phyloP scores from a whole-genome alignment of 1,140 invertebrate species.

The Drosophila simulans region DNA sequence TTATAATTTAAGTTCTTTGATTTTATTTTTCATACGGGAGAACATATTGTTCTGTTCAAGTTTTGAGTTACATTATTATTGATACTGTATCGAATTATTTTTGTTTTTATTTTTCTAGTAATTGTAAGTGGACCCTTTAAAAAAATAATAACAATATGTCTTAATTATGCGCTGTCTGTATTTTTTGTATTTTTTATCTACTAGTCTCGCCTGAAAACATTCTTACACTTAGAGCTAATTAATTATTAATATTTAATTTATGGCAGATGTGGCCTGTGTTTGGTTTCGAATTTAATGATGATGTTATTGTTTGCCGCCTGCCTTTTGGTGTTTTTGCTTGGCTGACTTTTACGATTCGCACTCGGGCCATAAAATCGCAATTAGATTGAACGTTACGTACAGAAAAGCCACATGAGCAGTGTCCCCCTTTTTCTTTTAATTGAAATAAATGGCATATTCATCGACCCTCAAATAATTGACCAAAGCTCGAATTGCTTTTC shows the following conservation, averaged over 20 bases:
- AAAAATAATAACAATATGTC: too few relatives aligned
- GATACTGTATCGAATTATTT: too few relatives aligned
- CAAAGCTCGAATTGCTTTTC: background rate
- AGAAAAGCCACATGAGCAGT: slow-evolving; percentile 65
- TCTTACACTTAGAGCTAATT: slow-evolving; percentile 33
- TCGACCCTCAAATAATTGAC: slow-evolving; percentile 15
- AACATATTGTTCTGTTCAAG: too few relatives aligned
- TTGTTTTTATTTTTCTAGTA: background rate
- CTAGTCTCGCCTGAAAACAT: background rate
- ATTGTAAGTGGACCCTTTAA: background rate
- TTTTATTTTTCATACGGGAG: too few relatives aligned
- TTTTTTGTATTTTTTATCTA: background rate
- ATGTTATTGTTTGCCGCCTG: slow-evolving; percentile 18
- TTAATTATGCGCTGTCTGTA: background rate
- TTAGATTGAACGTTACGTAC: slow-evolving; percentile 60
- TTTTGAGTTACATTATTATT: too few relatives aligned
- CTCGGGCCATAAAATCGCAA: slow-evolving; percentile 63
- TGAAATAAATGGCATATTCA: slow-evolving; percentile 65
- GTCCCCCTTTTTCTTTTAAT: slow-evolving; percentile 27
- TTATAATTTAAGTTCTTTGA: background rate
- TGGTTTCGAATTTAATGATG: slow-evolving; percentile 19
- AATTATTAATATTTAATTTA: slow-evolving; percentile 73
- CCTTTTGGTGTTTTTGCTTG: slow-evolving; percentile 18
- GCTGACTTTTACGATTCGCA: slow-evolving; percentile 42
- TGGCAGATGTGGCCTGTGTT: slow-evolving; percentile 44